Base-by-base conservation (phyloP, 2,888 invertebrate species). In the Nasonovia ribisnigri region DNA sequence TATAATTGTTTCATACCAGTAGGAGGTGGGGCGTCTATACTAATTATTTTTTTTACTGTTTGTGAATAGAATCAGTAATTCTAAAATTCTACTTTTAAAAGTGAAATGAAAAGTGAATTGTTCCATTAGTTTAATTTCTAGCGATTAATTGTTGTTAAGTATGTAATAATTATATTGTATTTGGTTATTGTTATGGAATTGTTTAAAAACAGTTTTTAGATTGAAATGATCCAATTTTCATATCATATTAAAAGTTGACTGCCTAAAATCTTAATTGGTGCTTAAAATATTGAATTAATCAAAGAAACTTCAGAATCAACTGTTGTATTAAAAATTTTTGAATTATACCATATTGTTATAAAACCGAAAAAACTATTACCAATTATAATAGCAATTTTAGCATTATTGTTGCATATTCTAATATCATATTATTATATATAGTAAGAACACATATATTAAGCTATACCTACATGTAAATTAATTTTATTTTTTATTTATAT, bases 211-310 rank as follows among this genome's bases (percentile, higher is more conserved):
- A n/a, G 1, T 46, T 86, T 86, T 48, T 46, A 86, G 29, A 29
- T 43, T 13, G 86, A 0, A 46, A 46, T 86, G 29, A 46, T 43
- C 29, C 46, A 10, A 43, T 46, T 87, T 11, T 87, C 13, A n/a
- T 48, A 87, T 48, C n/a, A n/a, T 42, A 48, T 20, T 84, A 29
- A 48, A 48, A 87, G 29, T n/a, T 16, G 6, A 87, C n/a, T n/a
- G 67, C n/a, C n/a, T 87, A 48, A 87, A n/a, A 48, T 87, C 48
- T 48, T 48, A 48, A 87, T 87, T n/a, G 29, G 46, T 48, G n/a
- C 20, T 87, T 87, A 87, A 46, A 87, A 48, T 87, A 87, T 87
- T 48, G n/a, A 48, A 87, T 87, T n/a, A 48, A n/a, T 67, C n/a
- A 67, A 16, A 67, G 13, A 67, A n/a, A 67, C n/a, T 67, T n/a